These are phyloP conservation scores for Aspidapion aeneum DNA, from an alignment of 2,888 invertebrate species.

Conservation along the genomic window DNA sequence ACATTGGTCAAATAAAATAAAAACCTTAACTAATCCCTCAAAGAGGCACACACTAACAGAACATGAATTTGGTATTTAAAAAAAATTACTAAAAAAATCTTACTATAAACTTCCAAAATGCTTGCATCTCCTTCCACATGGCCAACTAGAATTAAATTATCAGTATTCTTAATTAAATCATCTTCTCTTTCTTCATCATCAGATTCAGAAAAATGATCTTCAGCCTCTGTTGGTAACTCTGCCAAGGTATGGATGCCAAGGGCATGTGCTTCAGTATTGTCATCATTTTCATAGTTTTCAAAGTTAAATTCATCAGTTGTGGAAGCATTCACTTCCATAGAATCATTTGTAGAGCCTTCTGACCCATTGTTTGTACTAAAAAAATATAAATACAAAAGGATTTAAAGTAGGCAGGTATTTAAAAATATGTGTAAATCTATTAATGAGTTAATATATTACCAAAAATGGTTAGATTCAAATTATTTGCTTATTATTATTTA, in stretches of 20 bases:
- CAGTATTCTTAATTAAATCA: slow-evolving; percentile 80
- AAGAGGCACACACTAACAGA: too few species aligned
- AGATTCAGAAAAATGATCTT: slow-evolving; percentile 49
- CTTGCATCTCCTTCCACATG: slow-evolving; percentile 85
- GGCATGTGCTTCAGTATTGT: slow-evolving; percentile 42
- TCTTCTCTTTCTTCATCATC: slow-evolving; percentile 84
- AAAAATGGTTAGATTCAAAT: too few species aligned
- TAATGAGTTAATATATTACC: too few species aligned
- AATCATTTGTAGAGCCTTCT: slow-evolving; percentile 26
- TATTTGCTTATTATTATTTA: too few species aligned
- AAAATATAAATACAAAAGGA: neutral
- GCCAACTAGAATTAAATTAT: slow-evolving; percentile 86
- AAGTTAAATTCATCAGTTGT: slow-evolving; percentile 69
- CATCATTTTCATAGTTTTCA: slow-evolving; percentile 70
- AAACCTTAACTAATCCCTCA: neutral
- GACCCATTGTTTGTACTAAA: slow-evolving; percentile 10
- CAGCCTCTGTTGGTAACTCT: slow-evolving; percentile 50
- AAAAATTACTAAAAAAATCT: slow-evolving; percentile 35
- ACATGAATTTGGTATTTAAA: too few species aligned
- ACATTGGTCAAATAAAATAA: too few species aligned
- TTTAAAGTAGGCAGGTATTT: too few species aligned
- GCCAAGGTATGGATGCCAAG: slow-evolving; percentile 58
- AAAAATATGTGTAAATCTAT: too few species aligned
- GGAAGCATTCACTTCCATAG: slow-evolving; percentile 40
- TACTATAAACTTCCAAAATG: slow-evolving; percentile 84